These are phyloP conservation scores for Aplidium turbinatum DNA, from an alignment of 23 tunicate species.

Conservation along the genomic window DNA sequence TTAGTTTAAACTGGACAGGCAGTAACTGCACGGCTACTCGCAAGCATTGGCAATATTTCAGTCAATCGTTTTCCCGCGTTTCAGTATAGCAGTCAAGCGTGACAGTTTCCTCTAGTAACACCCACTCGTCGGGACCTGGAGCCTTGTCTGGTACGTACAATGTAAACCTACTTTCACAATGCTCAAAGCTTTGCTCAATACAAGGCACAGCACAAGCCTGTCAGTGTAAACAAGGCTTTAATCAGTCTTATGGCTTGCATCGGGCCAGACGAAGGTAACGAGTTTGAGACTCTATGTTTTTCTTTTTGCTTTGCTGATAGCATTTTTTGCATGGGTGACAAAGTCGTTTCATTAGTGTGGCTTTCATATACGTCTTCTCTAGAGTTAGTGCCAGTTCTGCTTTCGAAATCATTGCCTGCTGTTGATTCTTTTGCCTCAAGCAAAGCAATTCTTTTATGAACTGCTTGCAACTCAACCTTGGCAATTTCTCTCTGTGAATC, in stretches of 20 bases:
- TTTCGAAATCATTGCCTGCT: neutral
- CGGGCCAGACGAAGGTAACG: neutral
- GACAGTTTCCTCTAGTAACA: too few relatives aligned
- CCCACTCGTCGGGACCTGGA: too few relatives aligned
- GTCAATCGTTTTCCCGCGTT: too few relatives aligned
- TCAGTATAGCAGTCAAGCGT: too few relatives aligned
- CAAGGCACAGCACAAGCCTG: too few relatives aligned
- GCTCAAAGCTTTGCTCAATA: too few relatives aligned
- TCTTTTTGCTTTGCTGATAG: neutral
- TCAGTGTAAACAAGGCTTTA: too few relatives aligned
- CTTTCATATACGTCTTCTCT: neutral
- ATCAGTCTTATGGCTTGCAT: neutral
- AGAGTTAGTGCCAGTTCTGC: neutral
- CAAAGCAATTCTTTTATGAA: neutral
- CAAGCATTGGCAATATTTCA: too few relatives aligned
- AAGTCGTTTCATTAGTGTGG: neutral
- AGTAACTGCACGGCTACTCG: too few relatives aligned
- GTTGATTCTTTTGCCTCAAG: neutral
- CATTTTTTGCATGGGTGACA: slow-evolving; percentile 11
- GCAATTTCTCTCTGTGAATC: neutral
- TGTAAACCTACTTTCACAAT: too few relatives aligned
- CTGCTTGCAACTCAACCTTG: neutral
- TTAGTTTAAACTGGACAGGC: too few relatives aligned
- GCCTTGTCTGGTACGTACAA: too few relatives aligned
- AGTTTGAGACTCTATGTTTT: neutral